Base-by-base conservation (phyloP, 2,888 invertebrate species). In the Drosophila mulleri region DNA sequence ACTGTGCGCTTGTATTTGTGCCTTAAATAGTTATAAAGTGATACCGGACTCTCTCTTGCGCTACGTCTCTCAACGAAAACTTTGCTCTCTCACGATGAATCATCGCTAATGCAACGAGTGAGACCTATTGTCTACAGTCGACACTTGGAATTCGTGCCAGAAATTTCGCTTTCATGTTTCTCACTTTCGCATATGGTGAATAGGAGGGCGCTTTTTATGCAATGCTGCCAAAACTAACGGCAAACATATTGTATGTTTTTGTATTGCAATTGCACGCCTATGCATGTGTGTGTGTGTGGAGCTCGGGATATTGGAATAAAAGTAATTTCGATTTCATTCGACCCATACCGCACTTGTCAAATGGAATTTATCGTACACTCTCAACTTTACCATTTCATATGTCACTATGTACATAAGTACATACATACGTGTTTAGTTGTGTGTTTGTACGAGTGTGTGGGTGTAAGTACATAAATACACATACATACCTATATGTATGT, bases 161-260 rank as follows among this genome's bases (percentile, higher is more conserved):
- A 90, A 90, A 88, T 88, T 88, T 88, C 88, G 82, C 88, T 88
- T 88, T 88, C 90, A 85, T 83, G 76, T 85, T 80, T 72, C 65
- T 73, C 65, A 62, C 74, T 41, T 69, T 80, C 54, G 68, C 63
- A 63, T 67, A 54, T 62, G 66, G 59, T 35, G 32, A 48, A 26
- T 48, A 54, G 54, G 8, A 50, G 63, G 41, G 56, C 29, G 42
- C 53, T 23, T 56, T 88, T 82, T 82, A 83, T 87, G 89, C 89
- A 89, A 74, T 69, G 72, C 53, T 53, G 41, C 50, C 62, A 56
- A 59, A 18, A 45, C 66, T 61, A 57, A 67, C 58, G 53, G 41
- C 64, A 53, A 67, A 53, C 45, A 72, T 58, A 56, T 58, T 57
- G 42, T 50, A 58, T 54, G 54, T 14, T 41, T 12, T 39, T 62